Conservation (phyloP, 92 coral and sea anemone genomes). For the Ricordea florida region DNA sequence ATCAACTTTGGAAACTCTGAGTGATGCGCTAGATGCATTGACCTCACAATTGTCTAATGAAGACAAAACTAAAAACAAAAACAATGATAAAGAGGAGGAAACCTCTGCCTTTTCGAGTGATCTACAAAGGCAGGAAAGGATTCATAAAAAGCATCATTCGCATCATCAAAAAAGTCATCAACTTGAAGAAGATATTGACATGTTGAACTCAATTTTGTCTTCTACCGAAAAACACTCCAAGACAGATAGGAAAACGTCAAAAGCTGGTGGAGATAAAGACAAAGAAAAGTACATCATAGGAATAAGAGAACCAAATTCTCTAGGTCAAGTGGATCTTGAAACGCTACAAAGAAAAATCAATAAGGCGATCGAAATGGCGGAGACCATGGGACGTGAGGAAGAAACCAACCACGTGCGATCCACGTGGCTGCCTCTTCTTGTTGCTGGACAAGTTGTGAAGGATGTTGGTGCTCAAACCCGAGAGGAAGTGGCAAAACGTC, state of each 20-base stretch:
- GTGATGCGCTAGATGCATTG: slow-evolving; percentile 72
- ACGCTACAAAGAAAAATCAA: slow-evolving; percentile 61
- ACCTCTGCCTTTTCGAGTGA: background rate
- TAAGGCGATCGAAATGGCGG: slow-evolving; percentile 67
- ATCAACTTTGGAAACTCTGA: slow-evolving; percentile 72
- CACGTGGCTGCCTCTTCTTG: slow-evolving; percentile 11
- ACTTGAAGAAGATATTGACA: slow-evolving; percentile 1
- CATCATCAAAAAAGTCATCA: background rate
- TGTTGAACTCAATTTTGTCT: slow-evolving; percentile 23
- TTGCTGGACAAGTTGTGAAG: slow-evolving; percentile 11
- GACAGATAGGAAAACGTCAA: background rate
- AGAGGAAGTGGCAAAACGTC: slow-evolving; percentile 42
- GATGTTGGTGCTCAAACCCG: slow-evolving; percentile 52
- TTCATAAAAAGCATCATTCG: background rate
- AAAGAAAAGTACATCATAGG: background rate
- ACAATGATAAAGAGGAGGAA: background rate
- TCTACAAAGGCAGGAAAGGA: background rate
- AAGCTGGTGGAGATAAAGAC: background rate
- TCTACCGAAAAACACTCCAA: background rate
- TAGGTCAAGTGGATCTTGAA: slow-evolving; percentile 11
- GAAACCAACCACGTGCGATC: background rate
- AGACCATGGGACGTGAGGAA: slow-evolving; percentile 38
- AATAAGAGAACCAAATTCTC: background rate
- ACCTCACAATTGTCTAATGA: slow-evolving; percentile 36
- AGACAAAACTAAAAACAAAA: background rate